Conservation (phyloP, 2,113 vertebrate genomes). For the Numida meleagris region DNA sequence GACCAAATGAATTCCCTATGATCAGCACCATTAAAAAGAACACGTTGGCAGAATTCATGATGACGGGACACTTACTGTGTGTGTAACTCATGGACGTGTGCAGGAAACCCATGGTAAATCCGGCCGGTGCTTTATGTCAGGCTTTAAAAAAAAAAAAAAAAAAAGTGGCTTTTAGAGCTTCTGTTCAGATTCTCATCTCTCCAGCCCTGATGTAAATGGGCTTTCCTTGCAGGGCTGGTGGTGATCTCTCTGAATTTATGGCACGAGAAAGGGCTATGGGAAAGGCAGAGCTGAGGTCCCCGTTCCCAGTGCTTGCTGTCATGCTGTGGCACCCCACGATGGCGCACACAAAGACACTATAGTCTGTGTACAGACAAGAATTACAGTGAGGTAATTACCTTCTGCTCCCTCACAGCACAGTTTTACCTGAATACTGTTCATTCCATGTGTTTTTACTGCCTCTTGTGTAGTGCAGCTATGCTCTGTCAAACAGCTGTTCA, state of each 20-base stretch:
- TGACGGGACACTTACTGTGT: neutral
- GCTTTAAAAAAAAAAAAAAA: neutral
- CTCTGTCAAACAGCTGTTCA: conserved; percentile 39
- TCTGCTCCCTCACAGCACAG: neutral
- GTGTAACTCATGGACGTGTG: conserved; percentile 28
- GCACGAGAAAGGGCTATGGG: neutral
- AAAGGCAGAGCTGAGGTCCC: neutral
- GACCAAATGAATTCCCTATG: conserved; percentile 69
- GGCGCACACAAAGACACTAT: neutral
- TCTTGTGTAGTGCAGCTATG: neutral
- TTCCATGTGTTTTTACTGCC: neutral
- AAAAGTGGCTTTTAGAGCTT: conserved; percentile 9
- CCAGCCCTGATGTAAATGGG: neutral
- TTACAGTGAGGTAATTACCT: neutral
- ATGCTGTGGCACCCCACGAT: neutral
- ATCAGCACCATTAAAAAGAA: conserved; percentile 52
- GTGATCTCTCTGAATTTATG: neutral
- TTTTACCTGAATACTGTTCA: neutral
- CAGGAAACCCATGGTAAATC: conserved; percentile 35
- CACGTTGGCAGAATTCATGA: conserved; percentile 47
- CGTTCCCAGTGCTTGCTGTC: neutral
- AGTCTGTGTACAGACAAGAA: neutral
- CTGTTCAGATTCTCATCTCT: neutral
- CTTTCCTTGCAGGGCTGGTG: neutral
- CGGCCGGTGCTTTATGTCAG: neutral